Conservation (phyloP, 2,113 vertebrate genomes). For the Tychaedon coryphoeus region DNA sequence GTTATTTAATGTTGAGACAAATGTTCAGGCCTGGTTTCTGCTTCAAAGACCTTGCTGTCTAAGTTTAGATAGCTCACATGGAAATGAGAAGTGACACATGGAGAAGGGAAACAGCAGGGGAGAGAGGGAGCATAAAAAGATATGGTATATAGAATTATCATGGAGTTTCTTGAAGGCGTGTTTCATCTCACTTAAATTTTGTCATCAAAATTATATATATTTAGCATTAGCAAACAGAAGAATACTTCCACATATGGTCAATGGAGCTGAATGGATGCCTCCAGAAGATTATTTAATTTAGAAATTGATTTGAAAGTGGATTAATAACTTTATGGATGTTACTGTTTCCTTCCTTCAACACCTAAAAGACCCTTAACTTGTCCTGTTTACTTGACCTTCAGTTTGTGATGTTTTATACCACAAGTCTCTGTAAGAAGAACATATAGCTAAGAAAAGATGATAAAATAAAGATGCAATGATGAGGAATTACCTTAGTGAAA, state of each 20-base stretch:
- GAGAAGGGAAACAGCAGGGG: not conserved
- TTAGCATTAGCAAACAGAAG: not conserved
- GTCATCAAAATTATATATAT: not conserved
- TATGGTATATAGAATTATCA: not conserved
- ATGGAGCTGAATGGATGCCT: not conserved
- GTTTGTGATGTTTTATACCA: not conserved
- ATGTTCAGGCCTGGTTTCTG: not conserved
- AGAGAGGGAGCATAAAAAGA: not conserved
- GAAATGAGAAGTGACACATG: constrained; percentile 27
- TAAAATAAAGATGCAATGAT: not conserved
- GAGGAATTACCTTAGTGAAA: not conserved
- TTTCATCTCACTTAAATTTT: not conserved
- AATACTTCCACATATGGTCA: not conserved
- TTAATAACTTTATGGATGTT: not conserved
- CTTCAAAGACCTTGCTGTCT: not conserved
- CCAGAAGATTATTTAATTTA: not conserved
- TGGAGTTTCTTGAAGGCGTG: not conserved
- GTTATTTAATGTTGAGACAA: not conserved
- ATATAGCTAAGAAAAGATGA: not conserved
- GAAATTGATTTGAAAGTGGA: not conserved
- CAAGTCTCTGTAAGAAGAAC: not conserved
- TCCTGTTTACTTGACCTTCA: not conserved
- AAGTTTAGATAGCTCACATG: not conserved
- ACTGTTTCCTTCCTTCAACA: not conserved
- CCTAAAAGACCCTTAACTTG: not conserved